Evolutionary conservation across 2,888 invertebrate genomes (phyloP).

Genomic region (Leptogaster cylindrica): DNA sequence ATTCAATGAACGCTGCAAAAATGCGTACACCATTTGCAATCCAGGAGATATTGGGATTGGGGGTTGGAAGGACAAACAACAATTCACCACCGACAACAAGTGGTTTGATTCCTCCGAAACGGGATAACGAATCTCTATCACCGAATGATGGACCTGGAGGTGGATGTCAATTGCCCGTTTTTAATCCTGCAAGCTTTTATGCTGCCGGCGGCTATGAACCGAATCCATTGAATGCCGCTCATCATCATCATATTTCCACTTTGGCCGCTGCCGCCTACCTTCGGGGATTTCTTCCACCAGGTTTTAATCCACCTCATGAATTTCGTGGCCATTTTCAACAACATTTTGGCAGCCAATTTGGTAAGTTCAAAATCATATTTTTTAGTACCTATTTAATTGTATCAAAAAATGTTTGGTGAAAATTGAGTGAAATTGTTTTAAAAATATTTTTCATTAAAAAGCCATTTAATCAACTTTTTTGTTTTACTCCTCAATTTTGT

Average conservation of each 20-base stretch:
- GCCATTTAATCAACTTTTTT: no score
- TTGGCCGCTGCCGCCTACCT: conserved; percentile 60
- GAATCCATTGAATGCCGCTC: conserved; percentile 57
- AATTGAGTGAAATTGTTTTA: no score
- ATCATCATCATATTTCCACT: conserved; percentile 62
- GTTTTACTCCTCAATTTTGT: no score
- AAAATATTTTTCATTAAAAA: no score
- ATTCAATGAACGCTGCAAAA: conserved; percentile 60
- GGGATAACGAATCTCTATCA: conserved; percentile 34
- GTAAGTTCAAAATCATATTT: no score
- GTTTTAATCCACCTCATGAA: conserved; percentile 59
- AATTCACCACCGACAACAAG: conserved; percentile 50
- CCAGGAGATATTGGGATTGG: conserved; percentile 60
- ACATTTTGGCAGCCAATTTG: conserved; percentile 61
- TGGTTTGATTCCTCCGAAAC: conserved; percentile 22
- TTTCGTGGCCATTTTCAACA: conserved; percentile 62
- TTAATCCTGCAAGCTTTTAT: conserved; percentile 61
- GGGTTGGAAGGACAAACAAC: conserved; percentile 53
- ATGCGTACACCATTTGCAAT: conserved; percentile 62
- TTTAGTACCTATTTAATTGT: no score
- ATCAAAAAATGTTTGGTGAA: no score
- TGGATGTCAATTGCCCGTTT: conserved; percentile 59
- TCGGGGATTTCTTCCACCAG: conserved; percentile 60
- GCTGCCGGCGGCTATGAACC: conserved; percentile 60
- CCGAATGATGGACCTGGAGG: conserved; percentile 23